These are phyloP conservation scores for Scalopus aquaticus DNA, from an alignment of 2,113 vertebrate genomes.

Conservation along the genomic window DNA sequence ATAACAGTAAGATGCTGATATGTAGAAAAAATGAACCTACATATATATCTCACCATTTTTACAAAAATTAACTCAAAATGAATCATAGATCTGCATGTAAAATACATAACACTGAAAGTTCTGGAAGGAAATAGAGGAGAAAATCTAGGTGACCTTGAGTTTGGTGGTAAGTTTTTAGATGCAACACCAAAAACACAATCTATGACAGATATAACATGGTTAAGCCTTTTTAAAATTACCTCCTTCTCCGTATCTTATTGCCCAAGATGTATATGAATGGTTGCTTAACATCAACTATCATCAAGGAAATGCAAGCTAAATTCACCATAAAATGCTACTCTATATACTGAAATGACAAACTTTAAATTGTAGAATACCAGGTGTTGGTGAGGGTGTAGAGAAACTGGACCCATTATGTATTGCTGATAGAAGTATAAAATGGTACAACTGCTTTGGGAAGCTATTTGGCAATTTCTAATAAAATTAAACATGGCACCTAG, in stretches of 20 bases:
- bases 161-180: conserved; percentile 20
- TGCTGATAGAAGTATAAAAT: not conserved
- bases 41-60: conserved; percentile 21
- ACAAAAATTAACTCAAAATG: conserved; percentile 14
- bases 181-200: not conserved
- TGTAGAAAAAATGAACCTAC: not conserved
- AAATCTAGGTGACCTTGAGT: not conserved
- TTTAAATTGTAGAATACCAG: not conserved
- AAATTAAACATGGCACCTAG: not conserved
- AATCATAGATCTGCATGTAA: not conserved
- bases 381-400: not conserved
- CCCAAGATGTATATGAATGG: not conserved
- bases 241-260: not conserved
- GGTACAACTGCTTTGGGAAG: not conserved
- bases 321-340: not conserved
- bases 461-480: not conserved
- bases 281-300: not conserved
- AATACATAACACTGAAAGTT: not conserved
- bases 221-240: not conserved
- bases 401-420: not conserved
- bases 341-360: not conserved
- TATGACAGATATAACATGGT: not conserved
- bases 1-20: not conserved
- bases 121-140: not conserved
- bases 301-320: not conserved